A percentile compares a stretch with the other conserved stretches of the same genome.
phyloP scores from a whole-genome alignment of 2,113 vertebrate genomes.

The Sander lucioperca region DNA sequence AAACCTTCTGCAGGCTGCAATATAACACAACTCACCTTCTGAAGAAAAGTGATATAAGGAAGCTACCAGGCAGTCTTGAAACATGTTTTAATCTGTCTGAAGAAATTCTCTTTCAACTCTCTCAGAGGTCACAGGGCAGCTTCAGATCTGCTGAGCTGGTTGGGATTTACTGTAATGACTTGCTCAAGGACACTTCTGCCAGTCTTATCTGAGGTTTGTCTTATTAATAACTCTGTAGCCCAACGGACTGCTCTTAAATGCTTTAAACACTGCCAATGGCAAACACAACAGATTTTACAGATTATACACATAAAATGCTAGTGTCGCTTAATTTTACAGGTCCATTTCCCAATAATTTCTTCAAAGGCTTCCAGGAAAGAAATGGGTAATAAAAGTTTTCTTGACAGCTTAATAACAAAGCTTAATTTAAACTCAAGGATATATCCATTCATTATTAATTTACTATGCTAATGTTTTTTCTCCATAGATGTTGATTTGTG shows the following conservation, averaged over 20 bases:
- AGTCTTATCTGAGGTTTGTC: not conserved
- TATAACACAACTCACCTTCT: not conserved
- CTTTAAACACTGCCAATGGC: not conserved
- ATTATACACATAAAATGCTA: not conserved
- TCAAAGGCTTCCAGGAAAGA: not conserved
- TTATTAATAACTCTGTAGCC: not conserved
- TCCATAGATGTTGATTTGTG: not conserved
- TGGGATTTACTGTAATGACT: constrained; percentile 22
- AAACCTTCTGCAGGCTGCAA: not conserved
- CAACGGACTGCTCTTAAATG: not conserved
- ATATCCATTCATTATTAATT: not conserved
- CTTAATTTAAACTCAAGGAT: not conserved
- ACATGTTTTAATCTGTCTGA: constrained; percentile 15
- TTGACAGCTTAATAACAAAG: not conserved
- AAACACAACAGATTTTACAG: not conserved
- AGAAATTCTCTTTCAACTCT: constrained; percentile 15
- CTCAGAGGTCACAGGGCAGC: constrained; percentile 24
- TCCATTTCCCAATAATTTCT: not conserved
- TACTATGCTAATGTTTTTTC: not conserved
- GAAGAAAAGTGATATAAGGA: constrained; percentile 9
- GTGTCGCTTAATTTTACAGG: not conserved
- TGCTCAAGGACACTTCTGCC: constrained; percentile 23
- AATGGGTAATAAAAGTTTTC: not conserved
- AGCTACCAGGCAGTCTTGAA: constrained; percentile 4
- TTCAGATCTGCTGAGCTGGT: constrained; percentile 24